Conservation (phyloP, 2,797 vertebrate genomes). For the Emydoidea blandingii region DNA sequence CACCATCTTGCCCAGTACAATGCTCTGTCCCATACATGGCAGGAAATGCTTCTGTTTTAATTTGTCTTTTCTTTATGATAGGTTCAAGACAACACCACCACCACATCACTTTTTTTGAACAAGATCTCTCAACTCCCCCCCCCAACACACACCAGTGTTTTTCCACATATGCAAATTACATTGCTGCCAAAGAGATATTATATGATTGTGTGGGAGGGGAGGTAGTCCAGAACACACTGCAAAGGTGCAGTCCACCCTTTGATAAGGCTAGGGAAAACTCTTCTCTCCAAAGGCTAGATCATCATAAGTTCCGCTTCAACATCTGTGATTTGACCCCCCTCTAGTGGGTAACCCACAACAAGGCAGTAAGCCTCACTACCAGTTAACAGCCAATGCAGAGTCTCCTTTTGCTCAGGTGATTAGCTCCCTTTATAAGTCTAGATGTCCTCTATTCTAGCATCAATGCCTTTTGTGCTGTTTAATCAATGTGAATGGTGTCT, state of each 20-base stretch:
- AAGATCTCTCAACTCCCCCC: neutral
- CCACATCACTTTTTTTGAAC: neutral
- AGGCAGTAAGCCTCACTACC: constrained; percentile 35
- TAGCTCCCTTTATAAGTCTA: neutral
- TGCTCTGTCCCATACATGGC: neutral
- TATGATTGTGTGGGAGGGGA: accelerated
- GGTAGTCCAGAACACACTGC: neutral
- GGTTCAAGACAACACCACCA: constrained; percentile 2
- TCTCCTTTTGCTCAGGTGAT: neutral
- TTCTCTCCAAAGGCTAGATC: constrained; percentile 45
- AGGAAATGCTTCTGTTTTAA: neutral
- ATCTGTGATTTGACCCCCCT: constrained; percentile 76
- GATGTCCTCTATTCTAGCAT: neutral
- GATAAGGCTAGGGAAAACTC: neutral
- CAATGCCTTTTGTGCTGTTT: neutral
- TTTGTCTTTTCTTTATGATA: constrained; percentile 43
- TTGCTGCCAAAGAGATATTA: accelerated
- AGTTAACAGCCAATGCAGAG: neutral
- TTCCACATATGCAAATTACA: neutral
- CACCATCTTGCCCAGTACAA: constrained; percentile 42
- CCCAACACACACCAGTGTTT: neutral
- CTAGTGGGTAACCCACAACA: constrained; percentile 73
- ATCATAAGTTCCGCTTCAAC: constrained; percentile 43
- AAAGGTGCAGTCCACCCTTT: neutral
- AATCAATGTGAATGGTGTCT: neutral